Evolutionary conservation across 2,113 vertebrate genomes (phyloP).

Genomic region (Eublepharis macularius): DNA sequence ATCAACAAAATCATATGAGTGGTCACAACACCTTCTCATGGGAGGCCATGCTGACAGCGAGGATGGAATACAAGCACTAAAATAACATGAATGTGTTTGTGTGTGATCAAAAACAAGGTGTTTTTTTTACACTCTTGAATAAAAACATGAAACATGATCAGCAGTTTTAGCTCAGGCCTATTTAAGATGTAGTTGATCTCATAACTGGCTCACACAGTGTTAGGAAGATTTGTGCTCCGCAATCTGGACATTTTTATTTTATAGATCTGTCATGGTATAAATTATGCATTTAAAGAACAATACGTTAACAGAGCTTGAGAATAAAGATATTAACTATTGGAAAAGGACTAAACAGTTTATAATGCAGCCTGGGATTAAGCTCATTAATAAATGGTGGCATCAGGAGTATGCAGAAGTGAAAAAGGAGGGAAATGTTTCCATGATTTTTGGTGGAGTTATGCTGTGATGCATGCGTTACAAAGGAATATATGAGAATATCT

Average conservation of each 20-base stretch:
- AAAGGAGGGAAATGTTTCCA: background rate
- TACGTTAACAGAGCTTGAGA: background rate
- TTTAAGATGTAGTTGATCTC: background rate
- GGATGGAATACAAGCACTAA: background rate
- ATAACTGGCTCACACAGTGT: background rate
- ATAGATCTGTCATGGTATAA: conserved; percentile 4
- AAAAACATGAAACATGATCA: background rate
- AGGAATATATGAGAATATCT: background rate
- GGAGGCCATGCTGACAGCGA: no score
- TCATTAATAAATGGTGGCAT: conserved; percentile 7
- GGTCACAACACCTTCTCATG: background rate
- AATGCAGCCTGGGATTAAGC: background rate
- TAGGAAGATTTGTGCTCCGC: background rate
- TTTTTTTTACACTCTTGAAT: background rate
- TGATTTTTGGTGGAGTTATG: background rate
- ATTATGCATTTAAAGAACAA: conserved; percentile 14
- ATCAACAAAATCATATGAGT: background rate
- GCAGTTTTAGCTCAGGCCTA: background rate
- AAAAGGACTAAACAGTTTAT: background rate
- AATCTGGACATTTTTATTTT: conserved; percentile 15
- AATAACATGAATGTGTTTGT: background rate
- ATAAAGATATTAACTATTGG: background rate
- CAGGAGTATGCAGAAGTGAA: background rate
- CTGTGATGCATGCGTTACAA: background rate
- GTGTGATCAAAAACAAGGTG: background rate